Evolutionary conservation across 2,113 vertebrate species (phyloP), one percentile per base, ranked within the genome.

Genomic region (Gnathonemus longibarbis): DNA sequence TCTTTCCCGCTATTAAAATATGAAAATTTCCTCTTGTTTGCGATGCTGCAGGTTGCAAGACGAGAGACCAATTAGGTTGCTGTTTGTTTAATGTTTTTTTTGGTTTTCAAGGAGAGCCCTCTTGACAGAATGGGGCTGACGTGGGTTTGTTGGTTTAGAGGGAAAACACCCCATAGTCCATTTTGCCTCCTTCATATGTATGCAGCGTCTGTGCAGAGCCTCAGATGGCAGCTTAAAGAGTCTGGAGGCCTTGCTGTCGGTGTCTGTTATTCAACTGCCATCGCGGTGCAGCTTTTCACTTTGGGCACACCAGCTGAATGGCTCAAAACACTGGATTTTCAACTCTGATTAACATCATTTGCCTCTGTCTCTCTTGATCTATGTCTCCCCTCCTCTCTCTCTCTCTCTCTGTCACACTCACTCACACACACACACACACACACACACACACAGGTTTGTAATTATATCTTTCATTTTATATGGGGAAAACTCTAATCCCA

Each of bases 271-370:
- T 88, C 42, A 62, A 10, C 21, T 46, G 53, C 56, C 53, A n/a
- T 70, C 10, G 45, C 5, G 8, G 11, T 3, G 7, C 39, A 42
- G 31, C 9, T 19, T n/a, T 70, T 39, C 45, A 62, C 62, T 46
- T 70, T 45, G 24, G 35, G 35, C 35, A 19, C 42, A 48, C 24
- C 21, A 45, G 42, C 39, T 48, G 35, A 66, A 88, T 48, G 31
- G n/a, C 62, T 89, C 88, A 89, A 77, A 62, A 74, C 24, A 66
- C n/a, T 19, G 42, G 62, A 89, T 49, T 49, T 49, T 42, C 88
- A 89, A 66, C 66, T 89, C 62, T 50, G 45, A 50, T 50, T 49
- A 89, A 45, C 46, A 77, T 89, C 46, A 89, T 52, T 24, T 52
- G 66, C 39, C 35, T 80, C 74, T 35, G 5, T 42, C 74, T 80